These are phyloP conservation scores for Pseudococcus longispinus DNA, from an alignment of 2,888 invertebrate species.

Conservation along the genomic window DNA sequence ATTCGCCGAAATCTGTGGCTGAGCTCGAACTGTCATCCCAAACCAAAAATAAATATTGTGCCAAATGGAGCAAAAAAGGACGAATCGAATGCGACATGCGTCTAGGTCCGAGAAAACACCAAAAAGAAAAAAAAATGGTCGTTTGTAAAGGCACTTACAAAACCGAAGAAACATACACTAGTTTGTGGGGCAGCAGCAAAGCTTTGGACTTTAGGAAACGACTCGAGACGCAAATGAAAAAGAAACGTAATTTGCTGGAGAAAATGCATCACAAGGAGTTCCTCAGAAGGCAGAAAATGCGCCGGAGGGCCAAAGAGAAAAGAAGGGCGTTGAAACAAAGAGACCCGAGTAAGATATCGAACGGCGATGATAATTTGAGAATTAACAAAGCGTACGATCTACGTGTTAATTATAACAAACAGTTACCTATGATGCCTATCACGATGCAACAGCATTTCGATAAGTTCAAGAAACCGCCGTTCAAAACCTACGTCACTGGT, in stretches of 20 bases:
- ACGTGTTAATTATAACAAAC: constrained; percentile 45
- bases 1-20: constrained; percentile 5
- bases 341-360: constrained; percentile 37
- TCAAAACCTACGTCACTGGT: constrained; percentile 16
- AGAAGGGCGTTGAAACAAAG: background rate
- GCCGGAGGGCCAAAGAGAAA: constrained; percentile 28
- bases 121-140: background rate
- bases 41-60: background rate
- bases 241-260: constrained; percentile 41
- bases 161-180: background rate
- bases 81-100: background rate
- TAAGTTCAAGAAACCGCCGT: constrained; percentile 50
- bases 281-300: constrained; percentile 16
- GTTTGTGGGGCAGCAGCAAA: constrained; percentile 49
- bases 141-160: constrained; percentile 8
- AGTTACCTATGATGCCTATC: constrained; percentile 29
- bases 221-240: constrained; percentile 29
- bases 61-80: background rate
- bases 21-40: background rate
- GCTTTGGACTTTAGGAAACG: background rate
- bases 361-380: background rate
- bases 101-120: background rate
- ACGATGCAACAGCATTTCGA: constrained; percentile 30
- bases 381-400: constrained; percentile 40
- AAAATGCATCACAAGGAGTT: constrained; percentile 18